A percentile compares a stretch with the other conserved stretches of the same genome.
phyloP scores from a whole-genome alignment of 2,797 vertebrate species.

The Cephalopachus bancanus region DNA sequence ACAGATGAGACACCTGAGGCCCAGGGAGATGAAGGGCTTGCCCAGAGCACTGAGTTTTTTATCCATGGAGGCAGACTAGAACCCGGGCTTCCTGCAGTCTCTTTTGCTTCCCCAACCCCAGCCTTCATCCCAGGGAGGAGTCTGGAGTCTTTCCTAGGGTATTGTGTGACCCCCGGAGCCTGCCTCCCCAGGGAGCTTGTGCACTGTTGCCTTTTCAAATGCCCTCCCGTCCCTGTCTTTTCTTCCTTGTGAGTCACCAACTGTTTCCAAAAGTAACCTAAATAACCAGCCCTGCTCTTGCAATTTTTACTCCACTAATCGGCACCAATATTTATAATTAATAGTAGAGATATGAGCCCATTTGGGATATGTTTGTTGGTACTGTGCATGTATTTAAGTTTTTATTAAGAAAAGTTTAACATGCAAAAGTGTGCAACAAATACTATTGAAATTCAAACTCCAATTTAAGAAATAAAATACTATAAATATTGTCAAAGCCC shows the following conservation, averaged over 20 bases:
- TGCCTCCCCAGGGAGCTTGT: too few relatives aligned
- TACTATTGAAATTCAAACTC: background rate
- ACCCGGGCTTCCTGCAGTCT: too few relatives aligned
- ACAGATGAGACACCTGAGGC: background rate
- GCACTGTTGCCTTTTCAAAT: background rate
- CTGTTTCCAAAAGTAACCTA: background rate
- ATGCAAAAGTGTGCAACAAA: background rate
- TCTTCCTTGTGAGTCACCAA: background rate
- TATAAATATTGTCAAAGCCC: background rate
- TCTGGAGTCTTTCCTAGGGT: background rate
- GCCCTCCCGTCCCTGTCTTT: background rate
- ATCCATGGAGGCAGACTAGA: background rate
- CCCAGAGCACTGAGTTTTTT: background rate
- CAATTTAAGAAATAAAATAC: background rate
- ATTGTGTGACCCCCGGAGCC: background rate
- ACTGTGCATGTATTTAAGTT: background rate
- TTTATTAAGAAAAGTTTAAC: background rate
- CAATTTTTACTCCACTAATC: background rate
- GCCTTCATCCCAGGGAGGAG: background rate
- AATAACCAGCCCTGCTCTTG: background rate
- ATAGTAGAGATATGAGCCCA: background rate
- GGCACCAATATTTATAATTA: background rate
- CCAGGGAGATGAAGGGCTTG: background rate
- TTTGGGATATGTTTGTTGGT: background rate
- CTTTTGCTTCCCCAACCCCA: background rate